Evolutionary conservation across 1,140 invertebrate species (phyloP), one percentile per base, ranked within the genome.

Genomic region (Notospermus geniculatus): DNA sequence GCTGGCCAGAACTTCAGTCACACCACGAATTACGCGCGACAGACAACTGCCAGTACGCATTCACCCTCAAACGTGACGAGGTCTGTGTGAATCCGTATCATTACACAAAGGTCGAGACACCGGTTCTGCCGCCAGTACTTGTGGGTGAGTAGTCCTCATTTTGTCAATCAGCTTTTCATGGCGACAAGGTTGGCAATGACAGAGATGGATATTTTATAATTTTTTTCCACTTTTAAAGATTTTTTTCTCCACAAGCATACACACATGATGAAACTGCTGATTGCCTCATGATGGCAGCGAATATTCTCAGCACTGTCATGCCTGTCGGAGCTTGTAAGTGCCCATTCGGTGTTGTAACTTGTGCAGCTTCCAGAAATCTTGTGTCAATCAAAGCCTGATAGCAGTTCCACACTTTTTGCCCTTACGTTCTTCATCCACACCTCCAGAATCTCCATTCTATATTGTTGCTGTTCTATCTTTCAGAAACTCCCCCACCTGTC

Each of bases 81-180:
- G 91, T 97, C 62, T 97, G 95, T 84, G 88, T 97, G 53, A 97
- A 97, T 84, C 94, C 94, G 65, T 97, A 96, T 78, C 94, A 97
- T 82, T 98, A 97, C 80, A 90, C 88, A 68, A 88, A 91, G 80
- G 90, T 95, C 71, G 92, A 95, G 81, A 86, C 87, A 53, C 90
- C 91, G 92, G 90, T 88, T 41, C 81, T 93, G 71, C 91, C 91
- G 36, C 87, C 90, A 50, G 92, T 94, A 67, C 83, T 93, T 71
- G 91, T 94, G 46, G 84, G 85, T 65, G 83, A 85, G 59, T 83
- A 84, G 55, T n/a, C n/a, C n/a, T 76, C 78, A 54, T 81, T 76
- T 59, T 83, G 83, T 17, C 80, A 85, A 52, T 81, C 83, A 5
- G 83, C 85, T 63, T 84, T 85, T 71, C 80, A 82, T 43, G 84